Percentiles rank a stretch among this genome's conserved stretches.
phyloP scores from a whole-genome alignment of 2,113 vertebrate species.

The Campylomormyrus tamandua region DNA sequence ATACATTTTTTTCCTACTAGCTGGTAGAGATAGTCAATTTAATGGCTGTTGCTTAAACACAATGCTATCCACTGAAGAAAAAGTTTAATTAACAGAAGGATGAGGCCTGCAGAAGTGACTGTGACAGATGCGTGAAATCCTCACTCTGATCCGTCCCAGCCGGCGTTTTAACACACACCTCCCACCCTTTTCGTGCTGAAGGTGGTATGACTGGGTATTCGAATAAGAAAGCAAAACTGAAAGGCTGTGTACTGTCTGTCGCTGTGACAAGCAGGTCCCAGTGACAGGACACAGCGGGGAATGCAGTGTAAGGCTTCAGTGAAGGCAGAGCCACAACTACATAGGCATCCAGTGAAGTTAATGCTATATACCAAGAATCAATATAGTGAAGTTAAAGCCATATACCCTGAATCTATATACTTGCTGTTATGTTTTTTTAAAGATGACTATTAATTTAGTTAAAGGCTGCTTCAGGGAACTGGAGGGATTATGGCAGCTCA shows the following conservation, averaged over 20 bases:
- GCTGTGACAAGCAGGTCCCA: not conserved
- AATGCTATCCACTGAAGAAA: not conserved
- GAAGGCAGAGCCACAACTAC: not conserved
- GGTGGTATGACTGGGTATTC: not conserved
- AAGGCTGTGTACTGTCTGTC: not conserved
- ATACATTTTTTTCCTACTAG: not conserved
- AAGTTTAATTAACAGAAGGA: not conserved
- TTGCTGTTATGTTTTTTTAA: not conserved
- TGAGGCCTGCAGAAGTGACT: not conserved
- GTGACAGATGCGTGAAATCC: not conserved
- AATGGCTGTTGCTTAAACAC: not conserved
- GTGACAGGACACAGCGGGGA: not conserved
- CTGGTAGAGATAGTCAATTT: not conserved
- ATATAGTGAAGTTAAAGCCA: not conserved
- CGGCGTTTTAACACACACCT: not conserved
- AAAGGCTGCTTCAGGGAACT: not conserved
- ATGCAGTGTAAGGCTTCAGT: not conserved
- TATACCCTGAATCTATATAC: not conserved
- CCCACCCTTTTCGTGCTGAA: not conserved
- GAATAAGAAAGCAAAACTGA: not conserved
- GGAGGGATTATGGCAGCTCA: not conserved
- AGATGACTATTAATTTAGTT: not conserved
- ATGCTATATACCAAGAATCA: not conserved
- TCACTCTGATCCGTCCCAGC: not conserved
- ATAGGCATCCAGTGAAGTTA: not conserved